Conservation (phyloP, 1,140 invertebrate genomes). For the Neodiprion virginianus region DNA sequence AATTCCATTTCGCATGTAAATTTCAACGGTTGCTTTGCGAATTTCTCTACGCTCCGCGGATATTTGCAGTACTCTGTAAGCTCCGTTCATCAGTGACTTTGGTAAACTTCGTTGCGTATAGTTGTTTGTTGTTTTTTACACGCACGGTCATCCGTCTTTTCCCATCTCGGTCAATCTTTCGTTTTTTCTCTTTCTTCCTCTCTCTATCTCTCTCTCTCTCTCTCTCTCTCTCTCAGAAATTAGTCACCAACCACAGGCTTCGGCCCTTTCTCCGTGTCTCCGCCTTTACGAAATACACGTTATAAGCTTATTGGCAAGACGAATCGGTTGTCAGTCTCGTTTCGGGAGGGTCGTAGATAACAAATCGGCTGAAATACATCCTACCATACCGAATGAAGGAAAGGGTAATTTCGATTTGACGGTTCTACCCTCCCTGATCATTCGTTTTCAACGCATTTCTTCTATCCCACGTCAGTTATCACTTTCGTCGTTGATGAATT, state of each 20-base stretch:
- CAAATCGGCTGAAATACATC: neutral
- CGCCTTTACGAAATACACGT: neutral
- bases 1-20: neutral
- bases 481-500: no score
- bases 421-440: no score
- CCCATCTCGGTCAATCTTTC: constrained; percentile 9
- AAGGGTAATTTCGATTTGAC: no score
- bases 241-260: neutral
- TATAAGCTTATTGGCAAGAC: constrained; percentile 4
- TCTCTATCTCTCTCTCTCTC: neutral
- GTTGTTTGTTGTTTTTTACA: neutral
- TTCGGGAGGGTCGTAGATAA: neutral
- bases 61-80: no score
- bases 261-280: neutral
- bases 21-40: neutral
- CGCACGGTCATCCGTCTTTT: neutral
- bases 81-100: no score
- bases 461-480: no score
- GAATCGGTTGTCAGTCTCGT: neutral
- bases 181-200: constrained; percentile 12
- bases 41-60: neutral
- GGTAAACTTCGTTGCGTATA: no score
- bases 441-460: no score
- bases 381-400: neutral
- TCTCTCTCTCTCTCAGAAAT: neutral